Evolutionary conservation across 2,113 vertebrate species (phyloP).

Genomic region (Sander lucioperca): DNA sequence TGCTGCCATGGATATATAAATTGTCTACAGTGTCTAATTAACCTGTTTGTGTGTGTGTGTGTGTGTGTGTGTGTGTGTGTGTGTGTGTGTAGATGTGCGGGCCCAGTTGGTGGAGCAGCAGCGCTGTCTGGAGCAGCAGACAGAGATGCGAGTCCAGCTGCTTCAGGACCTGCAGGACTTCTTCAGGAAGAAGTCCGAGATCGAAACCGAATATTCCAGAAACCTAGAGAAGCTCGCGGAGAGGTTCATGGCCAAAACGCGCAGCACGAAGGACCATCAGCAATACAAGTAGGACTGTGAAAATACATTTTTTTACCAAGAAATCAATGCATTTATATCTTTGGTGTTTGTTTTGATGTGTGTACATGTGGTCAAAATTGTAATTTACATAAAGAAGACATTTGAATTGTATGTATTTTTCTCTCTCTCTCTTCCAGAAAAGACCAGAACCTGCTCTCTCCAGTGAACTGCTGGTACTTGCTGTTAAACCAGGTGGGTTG

Average conservation of each 20-base stretch:
- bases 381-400: neutral
- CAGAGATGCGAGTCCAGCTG: constrained; percentile 96
- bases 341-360: neutral
- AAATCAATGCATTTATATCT: neutral
- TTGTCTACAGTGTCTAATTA: too few species aligned
- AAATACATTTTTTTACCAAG: too few species aligned
- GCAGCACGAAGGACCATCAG: constrained; percentile 98
- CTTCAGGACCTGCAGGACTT: constrained; percentile 99
- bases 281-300: constrained; percentile 93
- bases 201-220: constrained; percentile 97
- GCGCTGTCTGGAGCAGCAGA: constrained; percentile 99
- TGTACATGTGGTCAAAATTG: too few species aligned
- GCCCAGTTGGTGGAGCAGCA: constrained; percentile 97
- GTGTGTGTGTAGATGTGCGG: constrained; percentile 89
- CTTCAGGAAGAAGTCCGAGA: constrained; percentile 99
- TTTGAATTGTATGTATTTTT: neutral
- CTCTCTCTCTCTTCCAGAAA: constrained; percentile 84
- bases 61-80: neutral
- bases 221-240: constrained; percentile 98
- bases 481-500: constrained; percentile 88
- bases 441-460: constrained; percentile 97
- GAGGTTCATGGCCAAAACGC: constrained; percentile 98
- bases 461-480: constrained; percentile 99
- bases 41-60: neutral
- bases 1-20: neutral